These are phyloP conservation scores for Contarinia nasturtii DNA, from an alignment of 1,140 invertebrate genomes.

Conservation along the genomic window DNA sequence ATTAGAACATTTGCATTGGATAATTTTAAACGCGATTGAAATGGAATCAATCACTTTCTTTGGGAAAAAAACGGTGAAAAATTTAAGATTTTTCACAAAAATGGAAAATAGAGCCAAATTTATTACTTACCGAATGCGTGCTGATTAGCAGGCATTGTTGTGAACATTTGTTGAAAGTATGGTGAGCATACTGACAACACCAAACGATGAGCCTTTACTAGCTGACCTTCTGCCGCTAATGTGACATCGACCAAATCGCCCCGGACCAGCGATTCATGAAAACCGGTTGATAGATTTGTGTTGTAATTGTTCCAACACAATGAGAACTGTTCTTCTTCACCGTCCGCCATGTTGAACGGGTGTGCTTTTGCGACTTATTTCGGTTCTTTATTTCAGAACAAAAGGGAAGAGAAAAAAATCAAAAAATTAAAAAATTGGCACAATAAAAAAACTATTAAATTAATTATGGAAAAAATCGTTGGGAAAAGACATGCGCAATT, in stretches of 20 bases:
- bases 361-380: background rate
- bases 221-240: conserved; percentile 56
- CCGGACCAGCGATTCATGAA: conserved; percentile 50
- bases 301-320: conserved; percentile 62
- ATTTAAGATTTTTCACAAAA: background rate
- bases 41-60: background rate
- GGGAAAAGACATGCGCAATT: no score
- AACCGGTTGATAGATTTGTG: conserved; percentile 48
- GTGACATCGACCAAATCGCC: conserved; percentile 67
- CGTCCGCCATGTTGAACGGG: conserved; percentile 37
- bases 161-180: conserved; percentile 68
- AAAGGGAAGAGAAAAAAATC: background rate
- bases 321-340: conserved; percentile 52
- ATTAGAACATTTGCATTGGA: no score
- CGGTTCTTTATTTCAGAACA: background rate
- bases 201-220: conserved; percentile 61
- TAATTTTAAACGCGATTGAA: background rate
- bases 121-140: conserved; percentile 32
- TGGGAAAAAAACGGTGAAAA: background rate
- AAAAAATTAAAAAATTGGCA: background rate
- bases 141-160: conserved; percentile 36
- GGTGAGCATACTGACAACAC: conserved; percentile 70
- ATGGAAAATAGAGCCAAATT: background rate
- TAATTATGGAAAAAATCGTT: no score
- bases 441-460: no score